Evolutionary conservation across 2,797 vertebrate genomes (phyloP).

Genomic region (Syndactyla subalaris): DNA sequence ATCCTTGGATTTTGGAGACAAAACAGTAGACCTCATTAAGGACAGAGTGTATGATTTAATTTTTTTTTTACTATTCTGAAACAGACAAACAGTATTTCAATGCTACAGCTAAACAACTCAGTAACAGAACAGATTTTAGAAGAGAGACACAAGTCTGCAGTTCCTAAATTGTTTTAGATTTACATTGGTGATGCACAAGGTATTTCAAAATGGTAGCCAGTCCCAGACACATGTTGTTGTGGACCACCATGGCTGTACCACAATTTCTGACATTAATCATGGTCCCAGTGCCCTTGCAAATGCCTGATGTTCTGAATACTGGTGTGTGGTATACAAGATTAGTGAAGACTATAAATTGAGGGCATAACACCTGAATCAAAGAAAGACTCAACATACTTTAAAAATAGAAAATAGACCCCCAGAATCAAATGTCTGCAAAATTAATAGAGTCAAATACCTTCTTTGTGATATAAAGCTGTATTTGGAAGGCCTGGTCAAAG

Average conservation of each 20-base stretch:
- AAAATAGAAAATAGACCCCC: background rate
- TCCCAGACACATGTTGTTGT: background rate
- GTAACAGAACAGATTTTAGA: background rate
- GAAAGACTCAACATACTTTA: background rate
- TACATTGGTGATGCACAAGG: background rate
- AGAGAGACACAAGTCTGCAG: background rate
- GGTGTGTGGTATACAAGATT: background rate
- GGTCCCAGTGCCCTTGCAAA: background rate
- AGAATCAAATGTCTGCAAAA: background rate
- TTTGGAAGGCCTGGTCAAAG: background rate
- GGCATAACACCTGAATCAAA: background rate
- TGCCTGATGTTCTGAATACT: background rate
- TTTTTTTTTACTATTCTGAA: background rate
- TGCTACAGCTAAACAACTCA: background rate
- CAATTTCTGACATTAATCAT: background rate
- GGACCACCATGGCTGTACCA: rapidly evolving
- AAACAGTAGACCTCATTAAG: background rate
- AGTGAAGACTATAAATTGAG: background rate
- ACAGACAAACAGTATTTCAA: background rate
- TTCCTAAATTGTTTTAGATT: background rate
- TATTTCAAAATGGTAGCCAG: background rate
- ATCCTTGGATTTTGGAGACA: background rate
- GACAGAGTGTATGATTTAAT: background rate
- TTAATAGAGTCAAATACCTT: background rate
- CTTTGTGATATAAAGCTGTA: background rate